Evolutionary conservation across 2,888 invertebrate genomes (phyloP).

Genomic region (Seira sanloemensis): DNA sequence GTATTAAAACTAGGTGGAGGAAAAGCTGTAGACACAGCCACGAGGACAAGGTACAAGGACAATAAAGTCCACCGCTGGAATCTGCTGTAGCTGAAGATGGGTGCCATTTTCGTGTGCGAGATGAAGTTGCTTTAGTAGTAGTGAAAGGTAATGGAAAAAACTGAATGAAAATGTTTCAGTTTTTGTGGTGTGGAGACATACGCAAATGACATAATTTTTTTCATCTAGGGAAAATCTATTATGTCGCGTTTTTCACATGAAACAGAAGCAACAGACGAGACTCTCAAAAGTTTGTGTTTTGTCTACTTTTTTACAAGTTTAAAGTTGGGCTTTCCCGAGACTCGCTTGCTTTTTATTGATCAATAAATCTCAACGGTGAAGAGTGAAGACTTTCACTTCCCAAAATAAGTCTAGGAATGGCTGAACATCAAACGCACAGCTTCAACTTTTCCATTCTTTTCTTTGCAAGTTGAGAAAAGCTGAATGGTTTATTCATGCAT

Average conservation of each 20-base stretch:
- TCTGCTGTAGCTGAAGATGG: conserved; percentile 27
- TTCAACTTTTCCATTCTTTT: too few species aligned
- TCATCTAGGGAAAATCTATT: not conserved
- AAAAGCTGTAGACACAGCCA: conserved; percentile 58
- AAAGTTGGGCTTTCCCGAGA: not conserved
- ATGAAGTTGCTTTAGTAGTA: not conserved
- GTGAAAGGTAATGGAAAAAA: not conserved
- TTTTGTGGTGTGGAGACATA: not conserved
- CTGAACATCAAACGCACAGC: too few species aligned
- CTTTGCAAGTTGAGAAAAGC: too few species aligned
- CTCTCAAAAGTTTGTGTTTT: conserved; percentile 19
- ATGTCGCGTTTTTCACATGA: not conserved
- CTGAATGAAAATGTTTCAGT: not conserved
- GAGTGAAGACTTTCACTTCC: not conserved
- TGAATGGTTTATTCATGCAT: conserved; percentile 61
- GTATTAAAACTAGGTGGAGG: conserved; percentile 45
- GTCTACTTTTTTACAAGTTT: conserved; percentile 1
- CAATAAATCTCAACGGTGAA: conserved; percentile 60
- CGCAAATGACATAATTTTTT: not conserved
- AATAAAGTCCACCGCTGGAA: conserved; percentile 40
- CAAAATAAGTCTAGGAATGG: too few species aligned
- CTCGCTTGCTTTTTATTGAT: conserved; percentile 53
- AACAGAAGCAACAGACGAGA: not conserved
- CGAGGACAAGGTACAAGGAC: conserved; percentile 42
- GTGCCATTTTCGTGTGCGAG: conserved; percentile 29